Percentiles rank a stretch among this genome's conserved stretches.
Conservation (phyloP, 2,797 vertebrate genomes). For the Borostomias antarcticus region DNA sequence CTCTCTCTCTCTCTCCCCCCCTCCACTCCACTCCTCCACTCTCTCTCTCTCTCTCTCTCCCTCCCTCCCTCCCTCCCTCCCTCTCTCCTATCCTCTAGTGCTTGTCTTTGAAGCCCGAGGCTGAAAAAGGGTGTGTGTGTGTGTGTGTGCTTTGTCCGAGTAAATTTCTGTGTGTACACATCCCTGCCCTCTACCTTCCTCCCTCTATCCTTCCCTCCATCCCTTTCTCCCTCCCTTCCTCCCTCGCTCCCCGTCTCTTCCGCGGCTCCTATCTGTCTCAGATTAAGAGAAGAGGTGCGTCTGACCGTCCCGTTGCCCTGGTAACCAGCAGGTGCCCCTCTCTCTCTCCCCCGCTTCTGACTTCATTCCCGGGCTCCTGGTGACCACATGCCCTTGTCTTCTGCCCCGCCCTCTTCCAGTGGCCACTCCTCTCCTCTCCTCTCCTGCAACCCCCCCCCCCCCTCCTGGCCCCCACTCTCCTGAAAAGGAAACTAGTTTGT, state of each 20-base stretch:
- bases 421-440: no score
- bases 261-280: conserved; percentile 11
- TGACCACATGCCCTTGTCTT: no score
- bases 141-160: conserved; percentile 37
- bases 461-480: no score
- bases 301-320: conserved; percentile 9
- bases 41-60: conserved; percentile 15
- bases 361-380: no score
- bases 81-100: conserved; percentile 4
- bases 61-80: conserved; percentile 24
- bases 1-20: neutral
- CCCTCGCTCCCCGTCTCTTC: neutral
- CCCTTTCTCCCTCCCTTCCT: conserved; percentile 1
- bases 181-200: neutral
- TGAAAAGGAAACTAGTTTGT: no score
- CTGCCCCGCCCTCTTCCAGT: no score
- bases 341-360: no score
- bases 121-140: no score
- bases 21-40: conserved; percentile 26
- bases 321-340: conserved; percentile 28
- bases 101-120: neutral
- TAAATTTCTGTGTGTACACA: conserved; percentile 47
- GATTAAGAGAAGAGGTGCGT: conserved; percentile 14
- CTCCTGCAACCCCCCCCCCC: no score
- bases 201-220: conserved; percentile 13